Evolutionary conservation across 2,113 vertebrate genomes (phyloP).

Genomic region (Marcusenius ussheri): DNA sequence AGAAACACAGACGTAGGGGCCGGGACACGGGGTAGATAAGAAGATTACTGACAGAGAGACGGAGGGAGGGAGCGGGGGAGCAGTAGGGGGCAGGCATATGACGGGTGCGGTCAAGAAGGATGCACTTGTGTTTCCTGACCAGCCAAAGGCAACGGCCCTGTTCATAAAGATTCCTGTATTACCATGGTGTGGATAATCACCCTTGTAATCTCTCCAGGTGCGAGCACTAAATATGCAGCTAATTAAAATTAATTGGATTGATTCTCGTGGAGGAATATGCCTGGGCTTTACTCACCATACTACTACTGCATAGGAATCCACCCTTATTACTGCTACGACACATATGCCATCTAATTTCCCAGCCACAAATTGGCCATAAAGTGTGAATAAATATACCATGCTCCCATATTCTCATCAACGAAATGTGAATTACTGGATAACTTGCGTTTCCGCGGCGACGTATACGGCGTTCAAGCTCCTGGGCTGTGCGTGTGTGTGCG

Average conservation of each 20-base stretch:
- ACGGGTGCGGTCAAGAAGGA: neutral
- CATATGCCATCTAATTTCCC: neutral
- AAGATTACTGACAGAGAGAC: conserved; percentile 51
- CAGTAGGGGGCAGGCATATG: neutral
- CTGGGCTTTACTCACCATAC: conserved; percentile 54
- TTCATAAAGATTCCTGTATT: neutral
- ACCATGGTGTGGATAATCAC: conserved; percentile 4
- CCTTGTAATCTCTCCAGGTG: conserved; percentile 41
- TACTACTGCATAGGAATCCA: conserved; percentile 44
- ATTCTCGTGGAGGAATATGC: conserved; percentile 54
- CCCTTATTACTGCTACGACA: conserved; percentile 1
- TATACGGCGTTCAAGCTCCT: neutral
- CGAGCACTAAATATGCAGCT: conserved; percentile 55
- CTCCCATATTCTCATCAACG: neutral
- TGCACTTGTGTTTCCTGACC: neutral
- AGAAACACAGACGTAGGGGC: conserved; percentile 54
- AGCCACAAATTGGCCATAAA: conserved; percentile 4
- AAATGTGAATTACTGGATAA: neutral
- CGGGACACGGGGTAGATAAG: conserved; percentile 64
- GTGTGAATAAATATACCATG: neutral
- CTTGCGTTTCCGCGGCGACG: neutral
- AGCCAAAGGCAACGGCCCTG: neutral
- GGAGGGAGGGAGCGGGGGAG: neutral
- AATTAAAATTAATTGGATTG: conserved; percentile 64
- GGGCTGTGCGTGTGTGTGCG: neutral